Evolutionary conservation across 2,888 invertebrate genomes (phyloP).

Genomic region (Mycalesis mineus): DNA sequence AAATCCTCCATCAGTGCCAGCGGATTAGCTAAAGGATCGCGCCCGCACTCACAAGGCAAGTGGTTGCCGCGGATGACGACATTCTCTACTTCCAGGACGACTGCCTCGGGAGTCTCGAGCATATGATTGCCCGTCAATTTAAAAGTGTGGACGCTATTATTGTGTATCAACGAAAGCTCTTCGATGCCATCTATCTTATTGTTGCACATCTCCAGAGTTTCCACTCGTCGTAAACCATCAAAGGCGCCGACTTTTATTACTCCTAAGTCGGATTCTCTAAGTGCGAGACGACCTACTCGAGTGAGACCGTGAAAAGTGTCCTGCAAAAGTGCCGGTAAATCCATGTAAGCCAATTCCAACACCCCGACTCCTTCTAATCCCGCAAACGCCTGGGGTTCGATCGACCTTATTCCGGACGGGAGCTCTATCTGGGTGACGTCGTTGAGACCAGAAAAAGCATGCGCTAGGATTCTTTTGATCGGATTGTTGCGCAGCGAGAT

Average conservation of each 20-base stretch:
- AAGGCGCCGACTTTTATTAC: constrained; percentile 86
- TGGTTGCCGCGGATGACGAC: constrained; percentile 87
- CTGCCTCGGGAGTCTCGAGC: constrained; percentile 85
- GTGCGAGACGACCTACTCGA: constrained; percentile 84
- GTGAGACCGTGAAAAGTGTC: constrained; percentile 87
- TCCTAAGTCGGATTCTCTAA: constrained; percentile 90
- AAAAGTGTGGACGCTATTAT: constrained; percentile 84
- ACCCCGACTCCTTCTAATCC: constrained; percentile 90
- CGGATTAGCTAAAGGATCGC: constrained; percentile 86
- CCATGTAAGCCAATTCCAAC: constrained; percentile 90
- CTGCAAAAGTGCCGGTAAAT: constrained; percentile 82
- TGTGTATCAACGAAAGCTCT: constrained; percentile 83
- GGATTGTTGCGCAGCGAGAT: constrained; percentile 92
- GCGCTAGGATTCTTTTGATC: constrained; percentile 86
- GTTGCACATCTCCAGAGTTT: constrained; percentile 85
- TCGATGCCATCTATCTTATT: constrained; percentile 91
- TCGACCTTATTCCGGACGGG: constrained; percentile 85
- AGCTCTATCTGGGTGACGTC: constrained; percentile 90
- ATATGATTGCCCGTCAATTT: constrained; percentile 91
- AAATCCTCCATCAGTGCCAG: constrained; percentile 83
- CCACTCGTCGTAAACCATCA: constrained; percentile 84
- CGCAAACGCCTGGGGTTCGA: constrained; percentile 89
- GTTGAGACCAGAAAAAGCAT: constrained; percentile 90
- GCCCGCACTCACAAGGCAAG: constrained; percentile 92
- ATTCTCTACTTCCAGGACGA: constrained; percentile 84